Conservation (phyloP, 2,888 invertebrate species). For the Conchocele bisecta region DNA sequence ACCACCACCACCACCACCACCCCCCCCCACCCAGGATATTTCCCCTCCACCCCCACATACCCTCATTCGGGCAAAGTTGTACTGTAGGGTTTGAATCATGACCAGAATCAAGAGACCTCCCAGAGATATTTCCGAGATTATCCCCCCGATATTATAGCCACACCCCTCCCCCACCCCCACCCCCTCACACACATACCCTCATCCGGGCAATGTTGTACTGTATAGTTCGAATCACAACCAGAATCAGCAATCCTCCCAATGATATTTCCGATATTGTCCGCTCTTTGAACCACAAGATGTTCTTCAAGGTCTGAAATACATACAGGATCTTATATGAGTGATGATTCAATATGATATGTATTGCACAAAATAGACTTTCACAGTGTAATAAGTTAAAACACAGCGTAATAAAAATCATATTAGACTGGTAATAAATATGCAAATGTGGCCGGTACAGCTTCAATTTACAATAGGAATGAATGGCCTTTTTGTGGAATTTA, state of each 20-base stretch:
- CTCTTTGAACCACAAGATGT: constrained; percentile 96
- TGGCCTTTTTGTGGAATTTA: too few species aligned
- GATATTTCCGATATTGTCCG: constrained; percentile 95
- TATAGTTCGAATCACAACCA: constrained; percentile 97
- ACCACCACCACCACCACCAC: background rate
- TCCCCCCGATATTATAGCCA: too few species aligned
- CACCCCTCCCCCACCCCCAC: too few species aligned
- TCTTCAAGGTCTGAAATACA: constrained; percentile 90
- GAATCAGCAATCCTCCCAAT: constrained; percentile 94
- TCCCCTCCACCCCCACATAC: constrained; percentile 83
- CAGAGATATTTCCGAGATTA: constrained; percentile 94
- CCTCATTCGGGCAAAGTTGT: constrained; percentile 97
- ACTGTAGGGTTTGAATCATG: constrained; percentile 97
- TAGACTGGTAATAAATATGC: too few species aligned
- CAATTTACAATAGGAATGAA: too few species aligned
- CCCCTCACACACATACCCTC: constrained; percentile 85
- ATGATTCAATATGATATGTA: too few species aligned
- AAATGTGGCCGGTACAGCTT: background rate
- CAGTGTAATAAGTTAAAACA: too few species aligned
- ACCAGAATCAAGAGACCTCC: constrained; percentile 97
- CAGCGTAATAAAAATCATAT: too few species aligned
- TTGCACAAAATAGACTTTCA: too few species aligned
- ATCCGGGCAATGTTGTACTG: constrained; percentile 99
- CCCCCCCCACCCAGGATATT: background rate
- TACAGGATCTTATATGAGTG: too few species aligned